phyloP scores from a whole-genome alignment of 2,888 invertebrate genomes.

The Spisula subtruncata region DNA sequence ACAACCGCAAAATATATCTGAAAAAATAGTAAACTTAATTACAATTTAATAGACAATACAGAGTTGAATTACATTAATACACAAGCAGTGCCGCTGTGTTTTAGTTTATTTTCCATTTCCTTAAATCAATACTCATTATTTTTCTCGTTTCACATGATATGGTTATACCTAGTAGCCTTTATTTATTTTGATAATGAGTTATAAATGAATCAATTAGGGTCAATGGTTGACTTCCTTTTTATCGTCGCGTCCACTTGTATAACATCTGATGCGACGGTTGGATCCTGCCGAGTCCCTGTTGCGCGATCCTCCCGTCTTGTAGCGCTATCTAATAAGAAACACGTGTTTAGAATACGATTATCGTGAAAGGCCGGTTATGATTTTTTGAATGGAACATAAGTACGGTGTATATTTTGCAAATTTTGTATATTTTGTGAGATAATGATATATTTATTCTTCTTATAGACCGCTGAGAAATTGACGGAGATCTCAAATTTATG shows the following conservation, averaged over 20 bases:
- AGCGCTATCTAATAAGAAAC: slow-evolving; percentile 38
- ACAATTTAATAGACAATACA: too few relatives aligned
- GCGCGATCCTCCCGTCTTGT: background rate
- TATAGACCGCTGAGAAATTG: slow-evolving; percentile 53
- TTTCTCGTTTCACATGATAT: background rate
- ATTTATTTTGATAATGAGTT: background rate
- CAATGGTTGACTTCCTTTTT: background rate
- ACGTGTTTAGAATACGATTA: slow-evolving; percentile 38
- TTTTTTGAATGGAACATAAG: slow-evolving; percentile 9
- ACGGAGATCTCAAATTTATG: slow-evolving; percentile 47
- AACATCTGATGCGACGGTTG: background rate
- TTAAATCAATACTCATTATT: too few relatives aligned
- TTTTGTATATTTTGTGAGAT: slow-evolving; percentile 40
- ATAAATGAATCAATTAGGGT: slow-evolving; percentile 14
- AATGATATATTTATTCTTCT: slow-evolving; percentile 56
- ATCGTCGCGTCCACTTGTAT: background rate
- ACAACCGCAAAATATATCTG: too few relatives aligned
- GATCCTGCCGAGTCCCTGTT: background rate
- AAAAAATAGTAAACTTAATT: too few relatives aligned
- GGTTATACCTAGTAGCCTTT: background rate
- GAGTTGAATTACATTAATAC: too few relatives aligned
- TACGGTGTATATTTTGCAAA: slow-evolving; percentile 37
- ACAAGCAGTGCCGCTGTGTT: too few relatives aligned
- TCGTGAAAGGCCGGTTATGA: slow-evolving; percentile 30
- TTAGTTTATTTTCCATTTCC: too few relatives aligned